A percentile compares a stretch with the other conserved stretches of the same genome.
These are phyloP conservation scores for Microctenopoma steveboyesi DNA, from an alignment of 2,797 vertebrate genomes.

Conservation along the genomic window DNA sequence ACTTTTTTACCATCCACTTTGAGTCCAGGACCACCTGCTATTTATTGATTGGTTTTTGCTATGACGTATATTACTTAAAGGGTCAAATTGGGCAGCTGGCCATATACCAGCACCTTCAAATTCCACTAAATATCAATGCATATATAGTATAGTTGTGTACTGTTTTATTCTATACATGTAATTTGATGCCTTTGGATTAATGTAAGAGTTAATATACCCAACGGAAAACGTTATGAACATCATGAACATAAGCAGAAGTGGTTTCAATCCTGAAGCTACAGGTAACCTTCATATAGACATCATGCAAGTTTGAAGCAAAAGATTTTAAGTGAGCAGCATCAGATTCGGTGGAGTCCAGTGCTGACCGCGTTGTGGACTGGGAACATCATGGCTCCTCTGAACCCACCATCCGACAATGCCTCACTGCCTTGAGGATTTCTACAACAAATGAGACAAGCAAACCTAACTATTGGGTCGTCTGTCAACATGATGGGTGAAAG, in stretches of 20 bases:
- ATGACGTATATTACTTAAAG: too few relatives aligned
- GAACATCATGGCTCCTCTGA: constrained; percentile 78
- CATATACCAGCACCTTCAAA: too few relatives aligned
- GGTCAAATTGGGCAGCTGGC: too few relatives aligned
- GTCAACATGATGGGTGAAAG: constrained; percentile 91
- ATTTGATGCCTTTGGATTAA: too few relatives aligned
- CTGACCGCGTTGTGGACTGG: constrained; percentile 73
- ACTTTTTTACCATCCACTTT: too few relatives aligned
- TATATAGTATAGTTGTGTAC: too few relatives aligned
- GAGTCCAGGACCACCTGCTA: too few relatives aligned
- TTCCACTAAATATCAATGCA: too few relatives aligned
- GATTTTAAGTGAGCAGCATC: constrained; percentile 15
- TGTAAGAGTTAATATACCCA: too few relatives aligned
- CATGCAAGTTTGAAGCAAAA: not conserved
- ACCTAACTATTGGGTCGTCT: constrained; percentile 80
- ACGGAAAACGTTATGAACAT: not conserved
- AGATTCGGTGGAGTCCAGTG: constrained; percentile 33
- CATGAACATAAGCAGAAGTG: not conserved
- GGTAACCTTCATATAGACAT: not conserved
- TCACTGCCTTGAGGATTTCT: constrained; percentile 65
- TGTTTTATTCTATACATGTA: too few relatives aligned
- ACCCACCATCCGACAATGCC: constrained; percentile 74
- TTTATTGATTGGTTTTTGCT: too few relatives aligned
- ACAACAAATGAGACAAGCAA: constrained; percentile 77
- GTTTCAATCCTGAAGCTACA: not conserved